A percentile compares a stretch with the other conserved stretches of the same genome.
Evolutionary conservation across 2,888 invertebrate genomes (phyloP).

Genomic region (Sylvicola cinctus): DNA sequence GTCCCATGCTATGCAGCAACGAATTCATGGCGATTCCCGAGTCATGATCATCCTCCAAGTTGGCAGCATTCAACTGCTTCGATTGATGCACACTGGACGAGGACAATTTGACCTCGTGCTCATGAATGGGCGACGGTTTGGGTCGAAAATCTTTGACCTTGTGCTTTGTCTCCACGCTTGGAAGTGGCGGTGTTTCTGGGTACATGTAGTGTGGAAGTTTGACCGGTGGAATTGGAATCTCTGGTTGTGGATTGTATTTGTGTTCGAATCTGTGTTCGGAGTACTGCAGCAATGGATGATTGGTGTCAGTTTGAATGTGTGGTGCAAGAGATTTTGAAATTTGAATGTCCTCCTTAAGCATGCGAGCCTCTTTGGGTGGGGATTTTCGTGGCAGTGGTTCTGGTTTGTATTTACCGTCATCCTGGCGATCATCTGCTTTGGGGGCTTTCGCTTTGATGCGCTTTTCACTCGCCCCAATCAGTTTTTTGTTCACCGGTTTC

Average conservation of each 20-base stretch:
- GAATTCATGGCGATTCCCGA: constrained; percentile 59
- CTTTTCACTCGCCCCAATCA: constrained; percentile 12
- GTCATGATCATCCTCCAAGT: constrained; percentile 47
- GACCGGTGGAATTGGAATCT: constrained; percentile 29
- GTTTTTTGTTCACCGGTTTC: constrained; percentile 7
- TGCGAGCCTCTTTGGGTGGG: constrained; percentile 17
- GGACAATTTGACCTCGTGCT: constrained; percentile 20
- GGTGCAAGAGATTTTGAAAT: constrained; percentile 30
- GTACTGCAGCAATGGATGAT: constrained; percentile 54
- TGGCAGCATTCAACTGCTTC: constrained; percentile 36
- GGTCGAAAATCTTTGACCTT: constrained; percentile 10
- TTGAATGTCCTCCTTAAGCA: constrained; percentile 28
- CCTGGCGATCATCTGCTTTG: constrained; percentile 24
- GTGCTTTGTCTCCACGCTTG: constrained; percentile 16
- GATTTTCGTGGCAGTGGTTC: constrained; percentile 26
- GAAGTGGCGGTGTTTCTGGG: constrained; percentile 29
- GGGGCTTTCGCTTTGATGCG: constrained; percentile 16
- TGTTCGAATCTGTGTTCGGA: constrained; percentile 58
- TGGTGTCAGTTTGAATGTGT: constrained; percentile 28
- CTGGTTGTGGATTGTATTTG: constrained; percentile 27
- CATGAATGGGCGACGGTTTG: constrained; percentile 24
- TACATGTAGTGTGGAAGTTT: constrained; percentile 40
- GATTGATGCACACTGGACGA: constrained; percentile 19
- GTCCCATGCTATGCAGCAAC: constrained; percentile 32
- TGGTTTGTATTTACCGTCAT: constrained; percentile 25